Conservation (phyloP, 2,888 invertebrate genomes). For the Timandra comae region DNA sequence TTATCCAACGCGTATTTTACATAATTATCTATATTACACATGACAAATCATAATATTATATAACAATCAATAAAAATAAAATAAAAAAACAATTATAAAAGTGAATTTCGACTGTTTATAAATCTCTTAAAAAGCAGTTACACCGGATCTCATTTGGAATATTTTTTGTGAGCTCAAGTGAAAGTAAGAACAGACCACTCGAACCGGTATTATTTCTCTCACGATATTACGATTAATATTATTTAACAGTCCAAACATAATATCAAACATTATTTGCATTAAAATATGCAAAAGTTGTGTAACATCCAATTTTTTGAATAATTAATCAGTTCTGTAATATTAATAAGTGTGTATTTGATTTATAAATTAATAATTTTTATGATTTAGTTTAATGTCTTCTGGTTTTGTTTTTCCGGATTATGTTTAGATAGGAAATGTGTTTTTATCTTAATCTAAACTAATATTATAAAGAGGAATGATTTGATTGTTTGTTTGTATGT, state of each 20-base stretch:
- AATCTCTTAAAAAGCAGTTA: conserved; percentile 30
- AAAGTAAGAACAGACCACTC: conserved; percentile 55
- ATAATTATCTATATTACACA: too few relatives aligned
- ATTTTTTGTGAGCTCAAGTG: conserved; percentile 42
- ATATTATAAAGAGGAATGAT: too few relatives aligned
- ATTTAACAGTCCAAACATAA: conserved; percentile 45
- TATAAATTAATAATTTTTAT: background rate
- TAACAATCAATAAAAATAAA: too few relatives aligned
- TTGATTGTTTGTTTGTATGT: too few relatives aligned
- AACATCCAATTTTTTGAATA: conserved; percentile 8
- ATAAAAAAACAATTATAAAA: too few relatives aligned
- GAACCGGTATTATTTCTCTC: conserved; percentile 51
- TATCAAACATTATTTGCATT: conserved; percentile 3
- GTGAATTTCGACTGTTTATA: too few relatives aligned
- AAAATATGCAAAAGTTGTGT: conserved; percentile 12
- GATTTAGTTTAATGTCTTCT: background rate
- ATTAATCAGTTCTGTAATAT: conserved; percentile 1
- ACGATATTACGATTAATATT: conserved; percentile 50
- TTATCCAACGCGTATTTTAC: too few relatives aligned
- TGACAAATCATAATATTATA: too few relatives aligned
- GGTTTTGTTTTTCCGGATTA: background rate
- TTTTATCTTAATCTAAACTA: too few relatives aligned
- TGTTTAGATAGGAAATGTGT: too few relatives aligned
- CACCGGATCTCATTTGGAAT: conserved; percentile 55
- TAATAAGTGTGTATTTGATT: background rate